Percentiles rank a stretch among this genome's conserved stretches.
These are phyloP conservation scores for Drosophila lacicola DNA, from an alignment of 2,888 invertebrate genomes.

Conservation along the genomic window DNA sequence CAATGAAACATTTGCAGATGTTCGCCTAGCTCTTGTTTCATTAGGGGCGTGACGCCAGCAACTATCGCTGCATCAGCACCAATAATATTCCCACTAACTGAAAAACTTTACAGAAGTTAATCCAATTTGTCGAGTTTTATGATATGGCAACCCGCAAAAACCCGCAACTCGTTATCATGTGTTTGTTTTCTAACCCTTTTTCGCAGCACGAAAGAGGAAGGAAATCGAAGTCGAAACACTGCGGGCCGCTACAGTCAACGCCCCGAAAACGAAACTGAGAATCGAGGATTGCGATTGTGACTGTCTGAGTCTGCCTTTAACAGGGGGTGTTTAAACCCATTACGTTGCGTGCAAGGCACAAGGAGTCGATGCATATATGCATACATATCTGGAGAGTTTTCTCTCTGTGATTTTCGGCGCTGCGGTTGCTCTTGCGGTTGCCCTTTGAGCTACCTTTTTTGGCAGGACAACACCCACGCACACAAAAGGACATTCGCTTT, in stretches of 20 bases:
- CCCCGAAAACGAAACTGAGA: constrained; percentile 39
- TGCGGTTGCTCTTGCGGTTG: constrained; percentile 71
- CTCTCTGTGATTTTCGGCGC: constrained; percentile 46
- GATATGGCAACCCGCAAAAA: constrained; percentile 48
- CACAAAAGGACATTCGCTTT: constrained; percentile 36
- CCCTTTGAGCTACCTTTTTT: constrained; percentile 46
- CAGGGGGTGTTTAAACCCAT: constrained; percentile 81
- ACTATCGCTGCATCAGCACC: constrained; percentile 27
- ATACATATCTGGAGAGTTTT: constrained; percentile 4
- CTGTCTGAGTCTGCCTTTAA: constrained; percentile 17
- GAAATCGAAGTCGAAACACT: constrained; percentile 48
- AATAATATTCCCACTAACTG: constrained; percentile 45
- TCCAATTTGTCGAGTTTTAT: constrained; percentile 77
- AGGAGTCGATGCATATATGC: constrained; percentile 42
- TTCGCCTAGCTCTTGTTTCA: constrained; percentile 16
- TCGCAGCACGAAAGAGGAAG: constrained; percentile 5
- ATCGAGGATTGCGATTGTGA: constrained; percentile 12
- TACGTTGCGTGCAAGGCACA: constrained; percentile 63
- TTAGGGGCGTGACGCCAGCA: constrained; percentile 51
- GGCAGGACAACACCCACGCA: constrained; percentile 45
- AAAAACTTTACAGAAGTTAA: constrained; percentile 72
- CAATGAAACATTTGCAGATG: constrained; percentile 48
- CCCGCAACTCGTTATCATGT: constrained; percentile 77
- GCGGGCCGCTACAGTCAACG: constrained; percentile 47
- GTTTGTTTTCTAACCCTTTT: constrained; percentile 64